Percentiles rank a stretch among this genome's conserved stretches.
phyloP scores from a whole-genome alignment of 2,113 vertebrate genomes.

The Excalfactoria chinensis region DNA sequence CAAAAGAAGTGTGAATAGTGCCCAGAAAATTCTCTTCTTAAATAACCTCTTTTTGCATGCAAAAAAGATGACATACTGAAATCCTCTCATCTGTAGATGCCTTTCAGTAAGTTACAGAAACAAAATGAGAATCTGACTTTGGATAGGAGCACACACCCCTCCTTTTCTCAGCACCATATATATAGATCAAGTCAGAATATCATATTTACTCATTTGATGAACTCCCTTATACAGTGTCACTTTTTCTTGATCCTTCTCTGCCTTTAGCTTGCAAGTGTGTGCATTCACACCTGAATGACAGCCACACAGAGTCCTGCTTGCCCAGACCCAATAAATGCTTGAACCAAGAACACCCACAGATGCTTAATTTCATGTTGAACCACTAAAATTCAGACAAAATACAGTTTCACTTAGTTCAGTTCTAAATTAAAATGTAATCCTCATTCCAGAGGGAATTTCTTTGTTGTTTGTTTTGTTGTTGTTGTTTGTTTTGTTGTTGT shows the following conservation, averaged over 20 bases:
- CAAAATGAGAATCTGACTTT: neutral
- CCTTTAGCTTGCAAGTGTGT: fast-evolving
- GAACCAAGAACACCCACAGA: neutral
- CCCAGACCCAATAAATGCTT: neutral
- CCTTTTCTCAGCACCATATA: neutral
- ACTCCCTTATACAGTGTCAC: neutral
- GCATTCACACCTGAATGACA: neutral
- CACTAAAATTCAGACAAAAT: neutral
- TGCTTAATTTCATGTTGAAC: neutral
- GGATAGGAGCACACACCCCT: neutral
- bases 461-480: too few species aligned
- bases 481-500: too few species aligned
- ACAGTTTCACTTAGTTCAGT: neutral
- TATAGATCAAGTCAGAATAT: neutral
- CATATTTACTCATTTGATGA: neutral
- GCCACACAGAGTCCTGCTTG: neutral
- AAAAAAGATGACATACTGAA: neutral
- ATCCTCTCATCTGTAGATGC: neutral
- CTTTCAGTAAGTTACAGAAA: neutral
- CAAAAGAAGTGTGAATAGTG: neutral
- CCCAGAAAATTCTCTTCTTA: neutral
- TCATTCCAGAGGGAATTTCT: neutral
- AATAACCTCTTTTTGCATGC: neutral
- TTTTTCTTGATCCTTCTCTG: neutral
- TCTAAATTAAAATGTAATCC: neutral